Percentiles rank a stretch among this genome's conserved stretches.
Evolutionary conservation across 2,113 vertebrate species (phyloP).

Genomic region (Argyrosomus japonicus): DNA sequence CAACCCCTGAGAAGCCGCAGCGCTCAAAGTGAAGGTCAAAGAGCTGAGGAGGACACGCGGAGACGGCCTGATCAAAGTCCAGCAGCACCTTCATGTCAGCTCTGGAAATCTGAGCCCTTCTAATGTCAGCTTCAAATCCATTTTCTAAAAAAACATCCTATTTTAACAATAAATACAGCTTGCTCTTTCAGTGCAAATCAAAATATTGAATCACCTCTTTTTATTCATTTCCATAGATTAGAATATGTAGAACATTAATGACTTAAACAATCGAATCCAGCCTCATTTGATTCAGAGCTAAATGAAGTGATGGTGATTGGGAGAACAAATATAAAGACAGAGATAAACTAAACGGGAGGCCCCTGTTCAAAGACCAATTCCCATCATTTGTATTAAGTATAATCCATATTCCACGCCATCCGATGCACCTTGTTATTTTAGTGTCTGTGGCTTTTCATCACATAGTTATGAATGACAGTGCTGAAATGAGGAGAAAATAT

Average conservation of each 20-base stretch:
- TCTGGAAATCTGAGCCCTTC: conserved; percentile 35
- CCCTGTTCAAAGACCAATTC: conserved; percentile 27
- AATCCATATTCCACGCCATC: conserved; percentile 38
- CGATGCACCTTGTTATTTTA: conserved; percentile 60
- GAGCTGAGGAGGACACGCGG: conserved; percentile 39
- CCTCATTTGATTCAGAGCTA: background rate
- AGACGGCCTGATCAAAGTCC: conserved; percentile 67
- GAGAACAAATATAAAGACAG: conserved; percentile 1
- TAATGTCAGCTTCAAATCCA: background rate
- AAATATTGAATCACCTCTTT: background rate
- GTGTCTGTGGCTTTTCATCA: conserved; percentile 44
- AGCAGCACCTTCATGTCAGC: conserved; percentile 20
- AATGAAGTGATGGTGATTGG: conserved; percentile 6
- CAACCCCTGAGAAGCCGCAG: conserved; percentile 42
- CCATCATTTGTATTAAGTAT: conserved; percentile 23
- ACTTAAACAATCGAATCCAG: background rate
- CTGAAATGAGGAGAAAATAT: conserved; percentile 66
- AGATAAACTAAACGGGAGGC: background rate
- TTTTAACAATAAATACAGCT: background rate
- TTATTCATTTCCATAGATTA: background rate
- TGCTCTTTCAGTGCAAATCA: background rate
- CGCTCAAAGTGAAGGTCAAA: conserved; percentile 77
- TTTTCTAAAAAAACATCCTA: background rate
- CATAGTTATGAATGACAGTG: conserved; percentile 70
- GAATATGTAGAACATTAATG: background rate